Evolutionary conservation across 23 tunicate species (phyloP).

Genomic region (Styela clava): DNA sequence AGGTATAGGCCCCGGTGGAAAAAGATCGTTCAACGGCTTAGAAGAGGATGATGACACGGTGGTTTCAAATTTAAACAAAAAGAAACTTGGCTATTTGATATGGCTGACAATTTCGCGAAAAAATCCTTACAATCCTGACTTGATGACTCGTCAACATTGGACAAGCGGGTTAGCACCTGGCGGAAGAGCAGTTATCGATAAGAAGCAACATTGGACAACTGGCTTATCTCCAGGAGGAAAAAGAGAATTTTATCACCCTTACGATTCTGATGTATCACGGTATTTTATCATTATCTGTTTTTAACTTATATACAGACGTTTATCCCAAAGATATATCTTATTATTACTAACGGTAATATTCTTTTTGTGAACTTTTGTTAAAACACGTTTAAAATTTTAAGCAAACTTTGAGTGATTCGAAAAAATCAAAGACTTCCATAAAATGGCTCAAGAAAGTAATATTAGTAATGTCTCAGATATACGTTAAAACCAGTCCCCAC

Average conservation of each 20-base stretch:
- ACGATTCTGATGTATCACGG: background rate
- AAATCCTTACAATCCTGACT: background rate
- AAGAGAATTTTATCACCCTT: background rate
- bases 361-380: too few relatives aligned
- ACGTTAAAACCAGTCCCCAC: too few relatives aligned
- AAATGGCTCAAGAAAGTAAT: too few relatives aligned
- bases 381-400: too few relatives aligned
- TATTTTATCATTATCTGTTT: too few relatives aligned
- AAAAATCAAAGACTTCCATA: too few relatives aligned
- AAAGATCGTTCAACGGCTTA: conserved; percentile 7
- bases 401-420: too few relatives aligned
- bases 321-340: too few relatives aligned
- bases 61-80: too few relatives aligned
- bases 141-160: conserved; percentile 17
- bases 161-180: conserved; percentile 13
- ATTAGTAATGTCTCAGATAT: too few relatives aligned
- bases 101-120: background rate
- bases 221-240: conserved; percentile 26
- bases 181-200: conserved; percentile 6
- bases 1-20: conserved; percentile 27
- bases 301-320: too few relatives aligned
- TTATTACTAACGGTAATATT: too few relatives aligned
- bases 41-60: background rate
- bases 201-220: conserved; percentile 23
- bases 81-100: background rate